Evolutionary conservation across 2,797 vertebrate species (phyloP).

Genomic region (Rhyacichthys aspro): DNA sequence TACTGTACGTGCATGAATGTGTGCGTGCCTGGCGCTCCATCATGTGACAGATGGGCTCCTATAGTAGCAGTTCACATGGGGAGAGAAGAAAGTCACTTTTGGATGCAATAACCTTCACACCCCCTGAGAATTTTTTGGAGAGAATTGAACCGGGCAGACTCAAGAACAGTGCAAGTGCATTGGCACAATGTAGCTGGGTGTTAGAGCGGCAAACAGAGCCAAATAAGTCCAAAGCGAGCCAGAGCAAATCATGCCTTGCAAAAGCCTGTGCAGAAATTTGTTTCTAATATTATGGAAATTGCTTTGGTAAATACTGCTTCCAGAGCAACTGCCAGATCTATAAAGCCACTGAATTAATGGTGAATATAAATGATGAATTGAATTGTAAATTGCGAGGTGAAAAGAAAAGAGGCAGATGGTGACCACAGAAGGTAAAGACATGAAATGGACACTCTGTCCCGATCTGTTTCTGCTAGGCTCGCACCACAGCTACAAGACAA

Average conservation of each 20-base stretch:
- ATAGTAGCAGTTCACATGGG: conserved; percentile 57
- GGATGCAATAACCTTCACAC: conserved; percentile 67
- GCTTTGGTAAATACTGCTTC: conserved; percentile 45
- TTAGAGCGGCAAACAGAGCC: conserved; percentile 36
- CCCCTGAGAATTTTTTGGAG: conserved; percentile 45
- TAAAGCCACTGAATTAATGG: conserved; percentile 42
- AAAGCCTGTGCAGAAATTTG: conserved; percentile 35
- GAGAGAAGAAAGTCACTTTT: conserved; percentile 64
- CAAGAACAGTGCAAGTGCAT: conserved; percentile 53
- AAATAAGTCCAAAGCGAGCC: conserved; percentile 32
- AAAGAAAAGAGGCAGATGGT: conserved; percentile 69
- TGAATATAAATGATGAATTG: conserved; percentile 61
- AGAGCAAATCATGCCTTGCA: conserved; percentile 34
- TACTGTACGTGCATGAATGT: conserved; percentile 18
- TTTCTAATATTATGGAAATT: conserved; percentile 61
- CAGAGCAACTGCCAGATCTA: conserved; percentile 30
- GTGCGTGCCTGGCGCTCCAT: conserved; percentile 54
- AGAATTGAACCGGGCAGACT: conserved; percentile 42
- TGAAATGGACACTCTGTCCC: conserved; percentile 54
- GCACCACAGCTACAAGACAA: conserved; percentile 16
- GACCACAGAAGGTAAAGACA: conserved; percentile 69
- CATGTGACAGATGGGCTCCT: conserved; percentile 74
- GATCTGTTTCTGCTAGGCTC: conserved; percentile 27
- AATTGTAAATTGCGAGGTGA: conserved; percentile 61
- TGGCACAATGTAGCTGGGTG: conserved; percentile 36